phyloP scores from a whole-genome alignment of 2,797 vertebrate species.

The Sardinella longiceps region DNA sequence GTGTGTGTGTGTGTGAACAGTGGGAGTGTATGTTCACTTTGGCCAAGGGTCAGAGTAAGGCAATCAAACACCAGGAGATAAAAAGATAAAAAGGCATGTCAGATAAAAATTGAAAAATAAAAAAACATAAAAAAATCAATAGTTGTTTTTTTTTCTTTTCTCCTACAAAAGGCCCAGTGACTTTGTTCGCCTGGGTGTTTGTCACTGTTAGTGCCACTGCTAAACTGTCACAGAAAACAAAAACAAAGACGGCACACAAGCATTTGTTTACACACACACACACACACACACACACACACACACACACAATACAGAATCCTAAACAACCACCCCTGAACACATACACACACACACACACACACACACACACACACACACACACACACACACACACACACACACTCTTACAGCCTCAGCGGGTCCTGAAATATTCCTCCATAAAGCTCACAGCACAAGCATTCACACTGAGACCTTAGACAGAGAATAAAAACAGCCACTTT shows the following conservation, averaged over 20 bases:
- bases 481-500: background rate
- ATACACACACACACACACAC: background rate
- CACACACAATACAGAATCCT: background rate
- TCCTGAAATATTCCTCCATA: conserved; percentile 48
- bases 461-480: background rate
- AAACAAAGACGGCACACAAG: background rate
- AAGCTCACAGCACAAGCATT: conserved; percentile 23
- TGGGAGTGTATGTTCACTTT: background rate
- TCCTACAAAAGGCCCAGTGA: background rate
- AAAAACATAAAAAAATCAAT: conserved; percentile 39
- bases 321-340: background rate
- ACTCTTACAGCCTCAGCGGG: conserved; percentile 35
- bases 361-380: conserved; percentile 21
- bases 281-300: background rate
- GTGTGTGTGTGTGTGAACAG: background rate
- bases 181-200: conserved; percentile 16
- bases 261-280: background rate
- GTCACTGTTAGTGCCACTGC: conserved; percentile 27
- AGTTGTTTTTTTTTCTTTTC: conserved; percentile 10
- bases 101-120: background rate
- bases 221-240: conserved; percentile 36
- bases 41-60: background rate
- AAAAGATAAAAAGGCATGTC: background rate
- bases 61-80: background rate
- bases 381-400: background rate